Conservation (phyloP, 1,140 invertebrate genomes). For the Dendrolimus punctatus region DNA sequence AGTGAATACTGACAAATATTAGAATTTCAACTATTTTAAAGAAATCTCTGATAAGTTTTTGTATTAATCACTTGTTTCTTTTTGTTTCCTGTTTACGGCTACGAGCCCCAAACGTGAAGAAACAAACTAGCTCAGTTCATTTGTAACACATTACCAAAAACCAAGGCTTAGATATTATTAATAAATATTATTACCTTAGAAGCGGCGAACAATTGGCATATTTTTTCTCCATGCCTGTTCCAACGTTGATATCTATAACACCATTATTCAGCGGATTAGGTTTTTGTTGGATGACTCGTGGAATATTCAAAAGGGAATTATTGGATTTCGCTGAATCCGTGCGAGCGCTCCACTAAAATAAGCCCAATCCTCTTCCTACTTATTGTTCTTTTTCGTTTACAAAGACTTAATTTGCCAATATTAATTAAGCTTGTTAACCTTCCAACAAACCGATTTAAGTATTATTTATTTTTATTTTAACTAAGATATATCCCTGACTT, state of each 20-base stretch:
- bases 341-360: slow-evolving; percentile 32
- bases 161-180: neutral
- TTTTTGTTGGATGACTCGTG: slow-evolving; percentile 60
- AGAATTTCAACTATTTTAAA: too few species aligned
- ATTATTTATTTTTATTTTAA: too few species aligned
- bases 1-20: too few species aligned
- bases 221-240: slow-evolving; percentile 59
- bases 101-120: too few species aligned
- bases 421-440: too few species aligned
- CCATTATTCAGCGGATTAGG: slow-evolving; percentile 69
- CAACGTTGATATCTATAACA: slow-evolving; percentile 63
- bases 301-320: slow-evolving; percentile 69
- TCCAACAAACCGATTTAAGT: too few species aligned
- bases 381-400: slow-evolving; percentile 21
- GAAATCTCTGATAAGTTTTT: too few species aligned
- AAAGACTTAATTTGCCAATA: too few species aligned
- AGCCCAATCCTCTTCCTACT: slow-evolving; percentile 18
- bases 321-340: slow-evolving; percentile 54
- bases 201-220: slow-evolving; percentile 46
- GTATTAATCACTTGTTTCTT: too few species aligned
- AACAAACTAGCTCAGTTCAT: too few species aligned
- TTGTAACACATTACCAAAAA: neutral
- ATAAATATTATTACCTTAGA: slow-evolving; percentile 26
- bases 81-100: too few species aligned
- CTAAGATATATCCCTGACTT: too few species aligned